Percentiles rank a stretch among this genome's conserved stretches.
These are phyloP conservation scores for Camelus dromedarius DNA, from an alignment of 2,113 vertebrate genomes.

Conservation along the genomic window DNA sequence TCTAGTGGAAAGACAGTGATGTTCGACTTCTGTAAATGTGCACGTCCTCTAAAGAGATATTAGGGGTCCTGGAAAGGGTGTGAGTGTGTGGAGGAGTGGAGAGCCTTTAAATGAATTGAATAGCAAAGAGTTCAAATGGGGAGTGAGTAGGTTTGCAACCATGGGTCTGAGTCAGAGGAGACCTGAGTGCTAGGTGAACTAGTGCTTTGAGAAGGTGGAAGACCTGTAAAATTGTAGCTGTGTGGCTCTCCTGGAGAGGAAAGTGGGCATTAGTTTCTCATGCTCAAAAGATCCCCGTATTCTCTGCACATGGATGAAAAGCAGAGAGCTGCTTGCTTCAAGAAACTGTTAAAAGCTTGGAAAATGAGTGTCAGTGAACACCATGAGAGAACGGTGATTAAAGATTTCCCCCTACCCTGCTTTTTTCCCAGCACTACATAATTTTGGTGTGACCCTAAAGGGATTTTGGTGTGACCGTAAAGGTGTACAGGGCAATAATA, in stretches of 20 bases:
- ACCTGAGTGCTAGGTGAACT: background rate
- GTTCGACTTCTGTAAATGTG: background rate
- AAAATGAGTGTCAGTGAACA: background rate
- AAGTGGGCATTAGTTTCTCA: background rate
- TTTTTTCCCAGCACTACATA: background rate
- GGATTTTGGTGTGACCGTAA: background rate
- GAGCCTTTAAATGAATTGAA: background rate
- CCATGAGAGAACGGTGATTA: background rate
- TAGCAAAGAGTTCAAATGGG: background rate
- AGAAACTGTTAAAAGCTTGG: background rate
- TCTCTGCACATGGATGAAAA: background rate
- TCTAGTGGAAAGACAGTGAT: background rate
- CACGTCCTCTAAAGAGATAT: background rate
- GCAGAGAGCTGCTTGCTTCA: background rate
- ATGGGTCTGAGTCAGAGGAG: background rate
- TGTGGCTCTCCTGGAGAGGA: background rate
- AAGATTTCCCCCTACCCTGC: background rate
- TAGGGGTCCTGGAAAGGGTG: background rate
- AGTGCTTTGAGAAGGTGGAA: background rate
- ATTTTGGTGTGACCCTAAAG: background rate
- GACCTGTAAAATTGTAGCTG: background rate
- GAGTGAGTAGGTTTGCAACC: background rate
- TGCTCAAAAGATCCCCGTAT: background rate
- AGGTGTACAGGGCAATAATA: background rate
- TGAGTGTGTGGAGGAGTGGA: background rate